These are phyloP conservation scores for Escarpia spicata DNA, from an alignment of 2,888 invertebrate species.

Conservation along the genomic window DNA sequence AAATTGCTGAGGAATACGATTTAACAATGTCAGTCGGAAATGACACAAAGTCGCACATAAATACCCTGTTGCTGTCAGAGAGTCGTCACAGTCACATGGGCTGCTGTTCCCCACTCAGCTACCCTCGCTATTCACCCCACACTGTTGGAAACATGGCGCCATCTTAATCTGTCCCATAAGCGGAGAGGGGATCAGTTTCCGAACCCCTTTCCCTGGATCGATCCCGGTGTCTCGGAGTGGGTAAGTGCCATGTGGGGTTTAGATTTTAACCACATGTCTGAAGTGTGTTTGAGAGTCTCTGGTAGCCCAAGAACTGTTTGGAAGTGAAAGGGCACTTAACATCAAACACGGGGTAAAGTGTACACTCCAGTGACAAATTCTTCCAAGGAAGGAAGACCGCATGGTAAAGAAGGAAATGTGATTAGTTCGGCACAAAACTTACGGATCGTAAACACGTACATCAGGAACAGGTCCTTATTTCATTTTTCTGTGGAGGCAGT, in stretches of 20 bases:
- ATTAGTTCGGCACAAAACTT: too few relatives aligned
- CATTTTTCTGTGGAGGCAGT: too few relatives aligned
- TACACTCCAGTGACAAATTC: neutral
- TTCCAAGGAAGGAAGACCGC: neutral
- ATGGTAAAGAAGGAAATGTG: neutral
- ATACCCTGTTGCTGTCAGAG: neutral
- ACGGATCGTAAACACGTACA: too few relatives aligned
- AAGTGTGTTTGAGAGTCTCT: neutral
- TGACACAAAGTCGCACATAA: neutral
- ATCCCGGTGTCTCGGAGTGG: neutral
- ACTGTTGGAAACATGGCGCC: neutral
- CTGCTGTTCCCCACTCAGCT: neutral
- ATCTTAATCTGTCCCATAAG: neutral
- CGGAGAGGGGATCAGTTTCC: neutral
- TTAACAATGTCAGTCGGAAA: neutral
- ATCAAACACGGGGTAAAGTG: slow-evolving; percentile 1
- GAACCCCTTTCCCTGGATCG: neutral
- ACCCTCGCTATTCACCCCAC: neutral
- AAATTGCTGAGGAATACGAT: neutral
- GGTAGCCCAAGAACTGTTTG: neutral
- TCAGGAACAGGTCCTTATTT: too few relatives aligned
- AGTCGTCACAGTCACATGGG: neutral
- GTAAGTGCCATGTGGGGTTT: neutral
- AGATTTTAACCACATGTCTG: slow-evolving; percentile 9
- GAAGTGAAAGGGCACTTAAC: neutral